Percentiles rank a stretch among this genome's conserved stretches.
Conservation (phyloP, 1,140 invertebrate genomes). For the Druon quercuslanigerum region DNA sequence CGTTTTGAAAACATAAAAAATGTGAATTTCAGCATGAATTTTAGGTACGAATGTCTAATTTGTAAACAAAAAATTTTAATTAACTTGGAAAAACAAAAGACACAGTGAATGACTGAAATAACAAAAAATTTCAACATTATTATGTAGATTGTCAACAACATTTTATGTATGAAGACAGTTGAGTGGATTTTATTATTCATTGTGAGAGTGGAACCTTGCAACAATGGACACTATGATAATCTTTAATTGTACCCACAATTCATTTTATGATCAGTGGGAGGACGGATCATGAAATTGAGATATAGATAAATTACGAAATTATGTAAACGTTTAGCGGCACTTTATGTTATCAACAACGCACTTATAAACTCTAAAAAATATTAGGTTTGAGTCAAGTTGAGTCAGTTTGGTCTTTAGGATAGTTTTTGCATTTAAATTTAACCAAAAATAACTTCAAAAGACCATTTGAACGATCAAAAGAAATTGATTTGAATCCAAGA, state of each 20-base stretch:
- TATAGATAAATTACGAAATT: neutral
- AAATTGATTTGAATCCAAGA: no score
- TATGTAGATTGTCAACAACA: neutral
- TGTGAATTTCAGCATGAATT: no score
- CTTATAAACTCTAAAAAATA: neutral
- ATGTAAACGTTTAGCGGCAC: neutral
- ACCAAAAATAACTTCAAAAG: neutral
- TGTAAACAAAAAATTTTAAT: no score
- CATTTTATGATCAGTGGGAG: slow-evolving; percentile 18
- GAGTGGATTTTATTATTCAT: neutral
- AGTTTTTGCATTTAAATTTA: no score
- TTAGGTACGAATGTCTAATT: no score
- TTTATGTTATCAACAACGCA: neutral
- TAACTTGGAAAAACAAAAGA: no score
- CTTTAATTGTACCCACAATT: slow-evolving; percentile 21
- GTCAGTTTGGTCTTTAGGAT: no score
- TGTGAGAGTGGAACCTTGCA: neutral
- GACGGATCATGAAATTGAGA: slow-evolving; percentile 19
- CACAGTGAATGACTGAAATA: neutral
- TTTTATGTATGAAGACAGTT: slow-evolving; percentile 16
- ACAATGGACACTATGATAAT: slow-evolving; percentile 5
- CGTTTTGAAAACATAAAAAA: no score
- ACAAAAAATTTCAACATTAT: neutral
- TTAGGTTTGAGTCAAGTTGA: no score
- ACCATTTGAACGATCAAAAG: neutral